Evolutionary conservation across 92 coral and sea anemone genomes (phyloP), one percentile per base, ranked within the genome.

Genomic region (Paragorgia papillata): DNA sequence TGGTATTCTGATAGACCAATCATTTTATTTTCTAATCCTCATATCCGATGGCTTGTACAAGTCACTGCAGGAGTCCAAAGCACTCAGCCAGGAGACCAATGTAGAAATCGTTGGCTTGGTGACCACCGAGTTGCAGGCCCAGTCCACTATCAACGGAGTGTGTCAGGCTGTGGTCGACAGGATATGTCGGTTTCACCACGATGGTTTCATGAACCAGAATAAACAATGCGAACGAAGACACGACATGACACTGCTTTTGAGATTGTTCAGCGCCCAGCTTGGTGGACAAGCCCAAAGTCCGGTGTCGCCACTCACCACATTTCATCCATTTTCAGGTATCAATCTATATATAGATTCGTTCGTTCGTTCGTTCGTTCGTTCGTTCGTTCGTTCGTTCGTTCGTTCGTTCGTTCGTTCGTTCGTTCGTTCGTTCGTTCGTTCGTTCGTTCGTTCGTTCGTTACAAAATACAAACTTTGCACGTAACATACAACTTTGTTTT

Each of bases 41-140:
- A 94, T 94, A 97, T 91, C 98, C 12, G 98, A 94, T 62, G 98
- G 98, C 21, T 60, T 94, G 64, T 94, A 94, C 85, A 88, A 87
- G 35, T 87, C 95, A 2, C 82, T 94, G 18, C 90, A 94, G 40
- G 98, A 91, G 33, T 90, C 95, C 18, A 87, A 96, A 7, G 97
- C 66, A 22, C 59, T 85, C 0, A 82, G 74, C 56, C 75, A 83
- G 43, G 79, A 85, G 39, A 85, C 89, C 28, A 94, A 94, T 76
- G 79, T 79, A 31, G 98, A 91, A 22, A 82, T 94, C n/a, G 89
- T 91, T 32, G 78, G 81, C 40, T 59, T 94, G 60, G 90, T 91
- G 24, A 74, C 91, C 6, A 83, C 87, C 25, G 98, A 94, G 44
- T 73, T 94, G 58, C 85, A 66, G 41, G 85, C 81, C n/a, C 98